Percentiles rank a stretch among this genome's conserved stretches.
Evolutionary conservation across 2,888 invertebrate genomes (phyloP).

Genomic region (Siphlonurus alternatus): DNA sequence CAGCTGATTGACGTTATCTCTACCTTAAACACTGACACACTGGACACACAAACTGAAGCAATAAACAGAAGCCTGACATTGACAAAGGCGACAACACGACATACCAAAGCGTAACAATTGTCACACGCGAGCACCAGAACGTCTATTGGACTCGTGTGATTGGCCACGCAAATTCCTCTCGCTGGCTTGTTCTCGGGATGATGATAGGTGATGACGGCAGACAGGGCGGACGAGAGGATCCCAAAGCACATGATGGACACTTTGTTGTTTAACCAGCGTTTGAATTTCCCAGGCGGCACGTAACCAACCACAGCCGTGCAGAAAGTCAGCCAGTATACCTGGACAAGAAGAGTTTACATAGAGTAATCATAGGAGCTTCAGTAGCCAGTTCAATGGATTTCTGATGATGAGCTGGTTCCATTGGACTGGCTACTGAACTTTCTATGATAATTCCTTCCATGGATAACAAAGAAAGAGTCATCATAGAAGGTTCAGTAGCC

Average conservation of each 20-base stretch:
- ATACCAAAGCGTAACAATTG: slow-evolving; percentile 92
- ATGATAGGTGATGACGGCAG: slow-evolving; percentile 73
- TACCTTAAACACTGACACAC: too few relatives aligned
- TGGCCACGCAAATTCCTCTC: slow-evolving; percentile 90
- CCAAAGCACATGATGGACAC: slow-evolving; percentile 83
- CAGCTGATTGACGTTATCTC: too few relatives aligned
- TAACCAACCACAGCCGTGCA: slow-evolving; percentile 78
- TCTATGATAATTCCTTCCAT: too few relatives aligned
- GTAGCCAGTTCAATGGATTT: too few relatives aligned
- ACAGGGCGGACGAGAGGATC: slow-evolving; percentile 80
- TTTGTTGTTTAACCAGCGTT: slow-evolving; percentile 60
- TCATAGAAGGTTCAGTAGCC: too few relatives aligned
- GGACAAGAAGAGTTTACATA: slow-evolving; percentile 21
- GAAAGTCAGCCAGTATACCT: slow-evolving; percentile 76
- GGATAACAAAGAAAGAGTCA: too few relatives aligned
- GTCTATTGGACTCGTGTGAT: slow-evolving; percentile 98
- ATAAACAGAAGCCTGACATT: background rate
- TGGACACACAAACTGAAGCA: background rate
- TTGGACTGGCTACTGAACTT: too few relatives aligned
- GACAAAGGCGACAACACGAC: slow-evolving; percentile 23
- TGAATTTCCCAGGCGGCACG: slow-evolving; percentile 57
- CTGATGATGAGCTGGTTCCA: too few relatives aligned
- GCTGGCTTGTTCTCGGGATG: slow-evolving; percentile 72
- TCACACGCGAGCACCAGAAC: slow-evolving; percentile 93
- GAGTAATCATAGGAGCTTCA: too few relatives aligned